phyloP scores from a whole-genome alignment of 2,888 invertebrate species.

The Aleiodes testaceus region DNA sequence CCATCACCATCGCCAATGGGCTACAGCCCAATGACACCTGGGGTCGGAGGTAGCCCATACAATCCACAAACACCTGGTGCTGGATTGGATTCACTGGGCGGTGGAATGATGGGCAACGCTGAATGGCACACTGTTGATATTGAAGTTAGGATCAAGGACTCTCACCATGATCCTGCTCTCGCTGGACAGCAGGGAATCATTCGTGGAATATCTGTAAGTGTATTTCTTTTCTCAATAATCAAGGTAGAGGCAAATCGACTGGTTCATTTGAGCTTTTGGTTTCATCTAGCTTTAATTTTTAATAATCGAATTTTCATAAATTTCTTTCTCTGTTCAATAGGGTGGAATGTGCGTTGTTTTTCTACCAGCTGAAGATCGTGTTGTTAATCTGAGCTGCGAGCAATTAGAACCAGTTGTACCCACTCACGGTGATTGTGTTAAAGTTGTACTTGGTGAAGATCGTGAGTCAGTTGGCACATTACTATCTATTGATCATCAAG shows the following conservation, averaged over 20 bases:
- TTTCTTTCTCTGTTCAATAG: slow-evolving; percentile 61
- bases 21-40: slow-evolving; percentile 89
- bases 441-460: slow-evolving; percentile 85
- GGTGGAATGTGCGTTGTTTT: slow-evolving; percentile 93
- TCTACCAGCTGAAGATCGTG: slow-evolving; percentile 89
- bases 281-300: background rate
- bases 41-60: slow-evolving; percentile 78
- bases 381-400: slow-evolving; percentile 88
- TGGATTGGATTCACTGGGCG: slow-evolving; percentile 77
- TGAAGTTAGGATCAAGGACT: slow-evolving; percentile 87
- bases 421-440: slow-evolving; percentile 88
- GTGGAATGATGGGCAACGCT: slow-evolving; percentile 58
- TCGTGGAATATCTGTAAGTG: slow-evolving; percentile 83
- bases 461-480: slow-evolving; percentile 91
- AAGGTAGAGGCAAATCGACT: background rate
- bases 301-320: background rate
- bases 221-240: background rate
- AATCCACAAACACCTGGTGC: slow-evolving; percentile 89
- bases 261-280: too few species aligned
- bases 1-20: slow-evolving; percentile 86
- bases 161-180: slow-evolving; percentile 85
- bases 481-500: slow-evolving; percentile 91
- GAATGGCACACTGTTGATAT: slow-evolving; percentile 96
- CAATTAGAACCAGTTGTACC: slow-evolving; percentile 94
- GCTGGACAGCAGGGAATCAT: slow-evolving; percentile 91